A percentile compares a stretch with the other conserved stretches of the same genome.
These are phyloP conservation scores for Hoplodrina blanda DNA, from an alignment of 2,888 invertebrate species.

Conservation along the genomic window DNA sequence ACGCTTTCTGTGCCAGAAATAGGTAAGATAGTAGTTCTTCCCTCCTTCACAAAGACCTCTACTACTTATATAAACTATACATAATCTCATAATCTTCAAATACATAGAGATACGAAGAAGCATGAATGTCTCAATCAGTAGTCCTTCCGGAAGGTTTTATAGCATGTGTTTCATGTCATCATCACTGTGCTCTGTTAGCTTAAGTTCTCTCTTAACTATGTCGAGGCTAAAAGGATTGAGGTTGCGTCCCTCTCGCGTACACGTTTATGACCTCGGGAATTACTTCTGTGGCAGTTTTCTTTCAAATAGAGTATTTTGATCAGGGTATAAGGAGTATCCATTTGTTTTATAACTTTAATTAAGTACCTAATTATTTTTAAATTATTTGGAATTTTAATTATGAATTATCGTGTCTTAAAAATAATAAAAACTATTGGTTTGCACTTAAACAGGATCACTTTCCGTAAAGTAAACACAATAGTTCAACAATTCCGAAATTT, in stretches of 20 bases:
- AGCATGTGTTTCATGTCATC: constrained; percentile 30
- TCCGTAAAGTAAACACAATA: not conserved
- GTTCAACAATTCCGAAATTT: not conserved
- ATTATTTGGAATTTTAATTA: no score
- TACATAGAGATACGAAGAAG: not conserved
- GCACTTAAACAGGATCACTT: not conserved
- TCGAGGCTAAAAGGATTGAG: constrained; percentile 44
- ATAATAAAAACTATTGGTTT: no score
- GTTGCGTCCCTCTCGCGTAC: constrained; percentile 11
- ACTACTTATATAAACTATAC: no score
- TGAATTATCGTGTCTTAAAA: no score
- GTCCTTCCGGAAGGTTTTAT: constrained; percentile 25
- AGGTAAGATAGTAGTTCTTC: no score
- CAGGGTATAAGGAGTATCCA: no score
- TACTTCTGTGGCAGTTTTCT: not conserved
- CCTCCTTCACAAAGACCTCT: no score
- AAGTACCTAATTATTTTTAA: not conserved
- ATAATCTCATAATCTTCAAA: no score
- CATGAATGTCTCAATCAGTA: constrained; percentile 17
- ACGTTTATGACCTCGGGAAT: constrained; percentile 14
- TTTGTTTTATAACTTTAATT: not conserved
- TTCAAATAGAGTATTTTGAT: not conserved
- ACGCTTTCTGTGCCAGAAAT: no score
- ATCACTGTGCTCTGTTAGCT: constrained; percentile 15
- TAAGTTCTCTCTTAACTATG: constrained; percentile 36